A percentile compares a stretch with the other conserved stretches of the same genome.
Evolutionary conservation across 2,888 invertebrate genomes (phyloP).

Genomic region (Leucoma salicis): DNA sequence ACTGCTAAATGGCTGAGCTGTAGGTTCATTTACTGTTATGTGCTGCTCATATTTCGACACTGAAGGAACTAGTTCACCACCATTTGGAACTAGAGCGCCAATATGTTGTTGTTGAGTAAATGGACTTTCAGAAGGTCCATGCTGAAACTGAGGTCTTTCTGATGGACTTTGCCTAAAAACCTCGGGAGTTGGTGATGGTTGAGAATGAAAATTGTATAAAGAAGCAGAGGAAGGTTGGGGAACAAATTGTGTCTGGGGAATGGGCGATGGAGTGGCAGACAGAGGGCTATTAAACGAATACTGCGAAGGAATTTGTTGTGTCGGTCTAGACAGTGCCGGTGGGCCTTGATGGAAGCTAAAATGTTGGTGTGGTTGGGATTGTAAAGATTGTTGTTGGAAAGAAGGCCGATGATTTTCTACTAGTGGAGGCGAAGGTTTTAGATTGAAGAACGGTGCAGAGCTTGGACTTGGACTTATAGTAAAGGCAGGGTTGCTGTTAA

Average conservation of each 20-base stretch:
- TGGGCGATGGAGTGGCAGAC: constrained; percentile 53
- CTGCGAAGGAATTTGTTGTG: constrained; percentile 46
- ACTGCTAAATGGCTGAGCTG: constrained; percentile 49
- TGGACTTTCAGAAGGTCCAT: constrained; percentile 60
- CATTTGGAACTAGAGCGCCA: constrained; percentile 81
- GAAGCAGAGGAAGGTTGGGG: constrained; percentile 70
- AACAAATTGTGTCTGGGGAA: constrained; percentile 60
- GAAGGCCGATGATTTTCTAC: constrained; percentile 66
- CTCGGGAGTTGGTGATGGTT: constrained; percentile 57
- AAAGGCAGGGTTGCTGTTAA: constrained; percentile 61
- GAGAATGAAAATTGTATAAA: constrained; percentile 65
- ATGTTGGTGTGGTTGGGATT: constrained; percentile 62
- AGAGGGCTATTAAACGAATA: constrained; percentile 49
- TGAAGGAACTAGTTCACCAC: constrained; percentile 88
- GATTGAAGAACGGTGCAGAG: constrained; percentile 68
- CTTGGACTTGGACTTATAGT: constrained; percentile 59
- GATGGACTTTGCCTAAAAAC: constrained; percentile 60
- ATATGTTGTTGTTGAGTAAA: constrained; percentile 59
- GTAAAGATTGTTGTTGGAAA: constrained; percentile 53
- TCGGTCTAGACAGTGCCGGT: constrained; percentile 56
- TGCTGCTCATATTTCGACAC: constrained; percentile 92
- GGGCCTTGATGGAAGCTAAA: constrained; percentile 73
- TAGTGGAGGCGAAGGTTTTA: constrained; percentile 72
- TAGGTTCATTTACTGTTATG: constrained; percentile 80
- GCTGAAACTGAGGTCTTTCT: constrained; percentile 53